A percentile compares a stretch with the other conserved stretches of the same genome.
Evolutionary conservation across 2,888 invertebrate genomes (phyloP).

Genomic region (Monoplex corrugatus): DNA sequence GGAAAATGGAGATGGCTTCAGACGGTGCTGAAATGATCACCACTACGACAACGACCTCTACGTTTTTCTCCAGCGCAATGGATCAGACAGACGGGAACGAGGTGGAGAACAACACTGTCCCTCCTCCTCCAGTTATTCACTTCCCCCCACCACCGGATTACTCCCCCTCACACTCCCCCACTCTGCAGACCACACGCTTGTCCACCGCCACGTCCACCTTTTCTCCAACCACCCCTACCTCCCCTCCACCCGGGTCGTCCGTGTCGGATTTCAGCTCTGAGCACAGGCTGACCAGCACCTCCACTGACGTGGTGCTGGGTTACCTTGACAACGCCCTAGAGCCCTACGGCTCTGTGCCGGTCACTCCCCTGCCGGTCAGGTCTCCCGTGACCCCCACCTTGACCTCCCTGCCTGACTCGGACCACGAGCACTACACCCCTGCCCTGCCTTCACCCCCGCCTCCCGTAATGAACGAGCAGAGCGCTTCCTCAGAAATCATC

Average conservation of each 20-base stretch:
- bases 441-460: neutral
- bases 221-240: neutral
- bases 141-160: slow-evolving; percentile 40
- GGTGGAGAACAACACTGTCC: neutral
- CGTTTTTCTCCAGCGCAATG: too few relatives aligned
- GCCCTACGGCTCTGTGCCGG: slow-evolving; percentile 13
- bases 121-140: slow-evolving; percentile 5
- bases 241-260: neutral
- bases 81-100: neutral
- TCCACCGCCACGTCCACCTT: slow-evolving; percentile 12
- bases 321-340: slow-evolving; percentile 51
- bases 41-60: too few relatives aligned
- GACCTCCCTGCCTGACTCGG: neutral
- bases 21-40: neutral
- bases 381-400: neutral
- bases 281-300: slow-evolving; percentile 38
- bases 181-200: neutral
- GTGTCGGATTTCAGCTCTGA: neutral
- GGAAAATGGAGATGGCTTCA: neutral
- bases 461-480: too few relatives aligned
- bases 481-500: neutral
- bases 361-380: slow-evolving; percentile 12
- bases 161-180: slow-evolving; percentile 38
- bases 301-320: slow-evolving; percentile 52
- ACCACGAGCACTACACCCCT: neutral